Percentiles rank a stretch among this genome's conserved stretches.
Evolutionary conservation across 2,797 vertebrate genomes (phyloP).

Genomic region (Brotula barbata): DNA sequence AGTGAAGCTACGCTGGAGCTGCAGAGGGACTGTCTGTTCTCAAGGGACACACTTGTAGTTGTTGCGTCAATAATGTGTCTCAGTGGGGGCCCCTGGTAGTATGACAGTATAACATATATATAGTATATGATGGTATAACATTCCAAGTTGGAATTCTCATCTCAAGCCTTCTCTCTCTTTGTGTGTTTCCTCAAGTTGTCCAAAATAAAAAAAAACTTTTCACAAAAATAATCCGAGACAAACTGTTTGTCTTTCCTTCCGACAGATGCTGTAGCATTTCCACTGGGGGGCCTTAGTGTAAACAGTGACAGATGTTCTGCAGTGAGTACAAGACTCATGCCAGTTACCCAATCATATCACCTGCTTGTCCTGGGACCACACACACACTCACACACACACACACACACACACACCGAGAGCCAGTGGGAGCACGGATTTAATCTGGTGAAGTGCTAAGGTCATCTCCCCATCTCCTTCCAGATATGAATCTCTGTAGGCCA

Average conservation of each 20-base stretch:
- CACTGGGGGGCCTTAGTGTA: slow-evolving; percentile 27
- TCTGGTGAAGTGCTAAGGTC: slow-evolving; percentile 61
- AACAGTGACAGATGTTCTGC: slow-evolving; percentile 55
- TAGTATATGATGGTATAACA: too few relatives aligned
- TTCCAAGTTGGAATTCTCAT: too few relatives aligned
- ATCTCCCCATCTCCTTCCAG: slow-evolving; percentile 5
- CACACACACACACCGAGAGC: slow-evolving; percentile 22
- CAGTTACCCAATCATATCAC: slow-evolving; percentile 49
- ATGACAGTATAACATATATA: too few relatives aligned
- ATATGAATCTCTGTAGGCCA: slow-evolving; percentile 46
- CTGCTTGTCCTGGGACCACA: slow-evolving; percentile 40
- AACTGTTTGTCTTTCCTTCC: slow-evolving; percentile 13
- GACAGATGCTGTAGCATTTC: slow-evolving; percentile 27
- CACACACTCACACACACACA: slow-evolving; percentile 7
- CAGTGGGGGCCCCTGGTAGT: too few relatives aligned
- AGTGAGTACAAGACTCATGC: slow-evolving; percentile 23
- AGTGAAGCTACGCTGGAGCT: too few relatives aligned
- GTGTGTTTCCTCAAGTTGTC: too few relatives aligned
- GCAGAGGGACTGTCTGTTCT: too few relatives aligned
- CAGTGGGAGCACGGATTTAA: slow-evolving; percentile 40
- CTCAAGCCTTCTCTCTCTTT: too few relatives aligned
- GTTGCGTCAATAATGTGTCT: too few relatives aligned
- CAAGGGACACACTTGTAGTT: too few relatives aligned
- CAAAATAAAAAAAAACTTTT: too few relatives aligned
- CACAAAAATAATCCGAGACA: neutral